Base-by-base conservation (phyloP, 2,113 vertebrate genomes). In the Mesembrinibis cayennensis region DNA sequence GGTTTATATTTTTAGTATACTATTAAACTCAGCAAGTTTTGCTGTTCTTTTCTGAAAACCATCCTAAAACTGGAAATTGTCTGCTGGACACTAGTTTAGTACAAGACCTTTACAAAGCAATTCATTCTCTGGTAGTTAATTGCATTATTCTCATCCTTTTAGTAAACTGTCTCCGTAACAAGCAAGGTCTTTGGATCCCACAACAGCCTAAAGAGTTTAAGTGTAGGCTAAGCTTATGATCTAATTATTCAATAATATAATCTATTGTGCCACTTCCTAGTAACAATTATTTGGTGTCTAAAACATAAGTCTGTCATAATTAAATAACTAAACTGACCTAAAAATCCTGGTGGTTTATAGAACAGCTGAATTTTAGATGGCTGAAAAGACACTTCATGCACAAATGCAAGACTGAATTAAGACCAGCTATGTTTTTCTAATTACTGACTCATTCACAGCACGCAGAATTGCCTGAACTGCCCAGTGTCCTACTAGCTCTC, bases 401-500 rank as follows among this genome's bases (percentile, higher is more conserved):
- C 67, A 87, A 83, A 72, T 32, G 18, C 26, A 50, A 85, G 82
- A 70, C 34, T 67, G 84, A 91, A 92, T 72, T 67, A 78, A 95
- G 17, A 78, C 59, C 44, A 92, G 67, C 38, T 77, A 67, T 82
- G 53, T 88, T 95, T 80, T 78, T 42, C 61, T 95, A 87, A 92
- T 95, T 88, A 91, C 36, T 95, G 80, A 81, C 79, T 84, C 49
- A 88, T 52, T 90, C 59, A 55, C 26, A 32, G 32, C 61, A 80
- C 84, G 90, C 59, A 95, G 79, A 90, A 84, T 76, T 90, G 34
- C 78, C 83, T 70, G 25, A 87, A 87, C 63, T 95, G 70, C 81
- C 94, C 93, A 92, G 77, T 95, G 93, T 96, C 91, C 94, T 87
- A 70, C 69, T 62, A 93, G 71, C 72, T 96, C 93, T 97, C 88